Evolutionary conservation across 1,140 invertebrate species (phyloP), one percentile per base, ranked within the genome.

Genomic region (Microplitis demolitor): DNA sequence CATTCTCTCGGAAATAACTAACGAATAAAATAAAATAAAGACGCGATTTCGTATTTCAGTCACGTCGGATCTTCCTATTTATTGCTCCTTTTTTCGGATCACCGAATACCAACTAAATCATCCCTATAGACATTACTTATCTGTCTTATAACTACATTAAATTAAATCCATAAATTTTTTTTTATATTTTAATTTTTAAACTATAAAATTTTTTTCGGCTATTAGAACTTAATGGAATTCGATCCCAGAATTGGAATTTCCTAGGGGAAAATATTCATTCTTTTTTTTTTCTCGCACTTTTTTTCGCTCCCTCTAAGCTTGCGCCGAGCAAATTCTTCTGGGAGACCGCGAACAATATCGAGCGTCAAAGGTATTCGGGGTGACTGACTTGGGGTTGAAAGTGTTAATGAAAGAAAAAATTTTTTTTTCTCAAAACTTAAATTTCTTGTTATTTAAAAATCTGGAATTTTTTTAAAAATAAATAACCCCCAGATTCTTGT

Each of bases 361-460:
- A 69, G 58, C 53, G 39, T 78, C 77, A 77, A 77, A 78, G 76
- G 74, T 76, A 68, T 68, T 68, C 53, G 31, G 66, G 51, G 35
- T 14, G 9, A 37, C 33, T 6, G 33, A 66, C 9, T 8, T 34
- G 72, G 66, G 69, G 72, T 50, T 72, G 68, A 74, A 78, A 75
- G 75, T 78, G 76, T 79, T 79, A 78, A 78, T 73, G 75, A 78
- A 76, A 74, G 60, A 24, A 24, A 24, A 24, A 24, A 24, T 0
- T 1, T 24, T 24, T 24, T 24, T 24, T 24, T 24, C 24, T 24
- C 2, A 24, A 24, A 24, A 24, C 24, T 24, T 0, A 24, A 2
- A 24, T 24, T 24, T 24, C 2, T 24, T 24, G 2, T 24, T 24
- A 24, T 24, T 24, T 50, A 2, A 50, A 2, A 50, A 1, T 50